Evolutionary conservation across 1,140 invertebrate species (phyloP), one percentile per base, ranked within the genome.

Genomic region (Drosophila murphyi): DNA sequence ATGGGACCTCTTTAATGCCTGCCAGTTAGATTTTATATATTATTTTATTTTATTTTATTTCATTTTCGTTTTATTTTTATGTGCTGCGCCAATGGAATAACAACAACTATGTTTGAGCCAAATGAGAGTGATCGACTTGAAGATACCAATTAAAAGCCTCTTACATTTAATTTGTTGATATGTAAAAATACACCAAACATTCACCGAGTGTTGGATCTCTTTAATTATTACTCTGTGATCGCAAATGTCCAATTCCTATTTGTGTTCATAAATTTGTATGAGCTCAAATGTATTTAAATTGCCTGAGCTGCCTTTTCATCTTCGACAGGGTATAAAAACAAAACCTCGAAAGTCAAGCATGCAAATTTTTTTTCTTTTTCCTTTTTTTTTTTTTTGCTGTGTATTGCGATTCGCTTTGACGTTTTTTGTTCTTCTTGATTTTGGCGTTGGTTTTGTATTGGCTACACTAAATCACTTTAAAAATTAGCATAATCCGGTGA

Each of bases 401-500:
- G 41, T 43, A 10, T 57, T 45, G 72, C 62, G 62, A 68, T 68
- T 71, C 59, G 41, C 54, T 54, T 52, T 64, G 29, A 32, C 20
- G 41, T 3, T 64, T 51, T 65, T 59, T 65, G 32, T 37, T 77
- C 47, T 43, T 55, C 10, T 7, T 31, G 59, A 56, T 67, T 57
- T 65, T 41, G 73, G 57, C 57, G 70, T 78, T 76, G 71, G 54
- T 55, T 57, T 78, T 56, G 80, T 71, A 85, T 85, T 83, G 86
- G 81, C 85, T 81, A 76, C 75, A 81, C 75, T 89, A 89, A 89
- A 89, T 89, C 86, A 89, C 85, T 89, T 89, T 90, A 89, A 76
- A 89, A 89, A 89, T 89, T 89, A 89, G 86, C 85, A 89, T 89
- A 89, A 89, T 90, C 85, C 85, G 81, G 86, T 81, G 81, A 85